Percentiles rank a stretch among this genome's conserved stretches.
Evolutionary conservation across 2,888 invertebrate species (phyloP).

Genomic region (Synergus umbraculus): DNA sequence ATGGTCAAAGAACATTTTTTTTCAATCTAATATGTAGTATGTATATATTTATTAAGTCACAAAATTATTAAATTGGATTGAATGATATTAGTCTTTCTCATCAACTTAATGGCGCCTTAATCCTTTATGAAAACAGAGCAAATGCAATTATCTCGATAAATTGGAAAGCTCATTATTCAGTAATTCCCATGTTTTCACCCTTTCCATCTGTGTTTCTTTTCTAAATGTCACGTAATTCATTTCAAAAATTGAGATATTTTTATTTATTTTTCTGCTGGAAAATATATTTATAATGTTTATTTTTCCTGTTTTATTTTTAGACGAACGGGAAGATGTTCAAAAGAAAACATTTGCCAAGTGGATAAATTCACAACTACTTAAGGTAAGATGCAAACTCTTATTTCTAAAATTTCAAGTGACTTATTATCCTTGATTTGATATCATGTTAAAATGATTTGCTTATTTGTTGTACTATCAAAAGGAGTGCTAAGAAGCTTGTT

Average conservation of each 20-base stretch:
- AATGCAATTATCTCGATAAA: background rate
- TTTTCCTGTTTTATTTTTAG: conserved; percentile 79
- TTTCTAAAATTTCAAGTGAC: background rate
- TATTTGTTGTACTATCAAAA: background rate
- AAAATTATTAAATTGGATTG: background rate
- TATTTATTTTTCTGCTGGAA: background rate
- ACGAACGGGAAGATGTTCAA: conserved; percentile 95
- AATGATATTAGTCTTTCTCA: background rate
- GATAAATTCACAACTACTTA: conserved; percentile 91
- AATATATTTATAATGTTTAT: background rate
- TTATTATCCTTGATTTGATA: background rate
- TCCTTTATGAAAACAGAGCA: background rate
- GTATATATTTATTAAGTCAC: background rate
- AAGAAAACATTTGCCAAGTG: conserved; percentile 96
- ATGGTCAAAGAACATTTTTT: background rate
- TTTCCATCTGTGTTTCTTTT: background rate
- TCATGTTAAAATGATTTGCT: too few species aligned
- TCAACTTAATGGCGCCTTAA: conserved; percentile 1
- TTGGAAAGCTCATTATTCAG: background rate
- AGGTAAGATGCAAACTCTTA: conserved; percentile 79
- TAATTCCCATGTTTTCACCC: background rate
- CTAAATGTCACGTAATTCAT: background rate
- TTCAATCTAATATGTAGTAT: background rate
- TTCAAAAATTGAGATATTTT: background rate
- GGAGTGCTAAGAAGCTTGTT: background rate